Conservation (phyloP, 2,113 vertebrate species). For the Saguinus midas region DNA sequence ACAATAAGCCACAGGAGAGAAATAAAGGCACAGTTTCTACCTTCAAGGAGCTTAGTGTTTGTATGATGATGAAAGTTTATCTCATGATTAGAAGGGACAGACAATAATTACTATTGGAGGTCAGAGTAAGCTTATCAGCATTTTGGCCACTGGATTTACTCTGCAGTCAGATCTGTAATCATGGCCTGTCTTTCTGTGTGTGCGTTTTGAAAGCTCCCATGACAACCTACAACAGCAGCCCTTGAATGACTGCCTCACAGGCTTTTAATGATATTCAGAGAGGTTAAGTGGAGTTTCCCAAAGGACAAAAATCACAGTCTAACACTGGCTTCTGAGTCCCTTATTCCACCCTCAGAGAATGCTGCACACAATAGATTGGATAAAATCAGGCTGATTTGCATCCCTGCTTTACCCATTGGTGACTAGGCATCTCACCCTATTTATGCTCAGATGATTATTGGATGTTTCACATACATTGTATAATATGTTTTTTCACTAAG, state of each 20-base stretch:
- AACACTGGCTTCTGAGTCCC: conserved; percentile 52
- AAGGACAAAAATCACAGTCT: conserved; percentile 70
- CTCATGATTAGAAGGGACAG: neutral
- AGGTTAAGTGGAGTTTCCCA: conserved; percentile 74
- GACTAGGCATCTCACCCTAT: conserved; percentile 28
- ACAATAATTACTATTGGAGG: neutral
- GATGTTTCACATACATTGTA: conserved; percentile 5
- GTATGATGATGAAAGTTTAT: neutral
- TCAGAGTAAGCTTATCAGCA: neutral
- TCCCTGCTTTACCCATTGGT: neutral
- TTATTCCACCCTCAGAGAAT: conserved; percentile 67
- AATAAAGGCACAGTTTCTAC: conserved; percentile 21
- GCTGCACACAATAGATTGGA: conserved; percentile 49
- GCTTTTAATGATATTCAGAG: conserved; percentile 75
- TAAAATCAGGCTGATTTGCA: conserved; percentile 56
- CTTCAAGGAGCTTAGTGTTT: conserved; percentile 50
- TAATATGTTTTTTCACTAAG: conserved; percentile 44
- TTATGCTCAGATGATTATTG: conserved; percentile 19
- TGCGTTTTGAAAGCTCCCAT: conserved; percentile 37
- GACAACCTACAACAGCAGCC: conserved; percentile 19
- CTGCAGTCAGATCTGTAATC: neutral
- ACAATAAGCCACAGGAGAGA: neutral
- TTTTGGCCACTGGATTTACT: conserved; percentile 16
- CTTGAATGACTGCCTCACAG: conserved; percentile 58
- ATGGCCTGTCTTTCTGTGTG: neutral